A percentile compares a stretch with the other conserved stretches of the same genome.
phyloP scores from a whole-genome alignment of 2,888 invertebrate species.

The Beris chalybata region DNA sequence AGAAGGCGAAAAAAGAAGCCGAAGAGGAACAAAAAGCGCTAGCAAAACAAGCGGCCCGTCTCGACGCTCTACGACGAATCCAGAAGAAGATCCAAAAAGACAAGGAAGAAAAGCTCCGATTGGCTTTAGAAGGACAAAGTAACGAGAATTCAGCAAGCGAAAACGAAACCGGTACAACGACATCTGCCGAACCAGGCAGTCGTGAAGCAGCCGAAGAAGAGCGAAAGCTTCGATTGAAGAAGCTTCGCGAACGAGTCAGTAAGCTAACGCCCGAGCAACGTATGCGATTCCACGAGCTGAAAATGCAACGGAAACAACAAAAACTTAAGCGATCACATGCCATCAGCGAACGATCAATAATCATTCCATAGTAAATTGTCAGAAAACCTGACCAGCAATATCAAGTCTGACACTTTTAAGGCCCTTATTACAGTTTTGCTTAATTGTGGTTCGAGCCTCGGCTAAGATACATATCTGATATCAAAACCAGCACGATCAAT shows the following conservation, averaged over 20 bases:
- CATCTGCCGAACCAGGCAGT: not conserved
- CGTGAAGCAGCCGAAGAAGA: slow-evolving; percentile 19
- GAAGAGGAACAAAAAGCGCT: slow-evolving; percentile 33
- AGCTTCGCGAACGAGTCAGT: slow-evolving; percentile 47
- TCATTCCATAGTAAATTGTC: slow-evolving; percentile 39
- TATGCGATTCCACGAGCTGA: slow-evolving; percentile 47
- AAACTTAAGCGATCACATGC: slow-evolving; percentile 37
- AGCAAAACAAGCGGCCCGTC: slow-evolving; percentile 31
- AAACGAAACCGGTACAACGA: not conserved
- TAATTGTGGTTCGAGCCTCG: not conserved
- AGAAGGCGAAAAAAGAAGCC: slow-evolving; percentile 44
- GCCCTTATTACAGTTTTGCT: not conserved
- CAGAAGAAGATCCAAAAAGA: slow-evolving; percentile 39
- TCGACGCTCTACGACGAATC: slow-evolving; percentile 33
- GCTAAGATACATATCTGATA: not conserved
- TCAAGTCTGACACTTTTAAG: not conserved
- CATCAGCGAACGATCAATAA: slow-evolving; percentile 37
- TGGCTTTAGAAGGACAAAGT: slow-evolving; percentile 44
- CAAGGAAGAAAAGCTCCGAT: slow-evolving; percentile 37
- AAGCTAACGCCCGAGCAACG: slow-evolving; percentile 50
- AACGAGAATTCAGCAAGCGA: slow-evolving; percentile 43
- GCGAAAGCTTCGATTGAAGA: slow-evolving; percentile 29
- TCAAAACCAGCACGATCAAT: not conserved
- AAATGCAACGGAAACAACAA: slow-evolving; percentile 47
- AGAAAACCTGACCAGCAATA: not conserved